Conservation (phyloP, 2,113 vertebrate genomes). For the Mobula birostris region DNA sequence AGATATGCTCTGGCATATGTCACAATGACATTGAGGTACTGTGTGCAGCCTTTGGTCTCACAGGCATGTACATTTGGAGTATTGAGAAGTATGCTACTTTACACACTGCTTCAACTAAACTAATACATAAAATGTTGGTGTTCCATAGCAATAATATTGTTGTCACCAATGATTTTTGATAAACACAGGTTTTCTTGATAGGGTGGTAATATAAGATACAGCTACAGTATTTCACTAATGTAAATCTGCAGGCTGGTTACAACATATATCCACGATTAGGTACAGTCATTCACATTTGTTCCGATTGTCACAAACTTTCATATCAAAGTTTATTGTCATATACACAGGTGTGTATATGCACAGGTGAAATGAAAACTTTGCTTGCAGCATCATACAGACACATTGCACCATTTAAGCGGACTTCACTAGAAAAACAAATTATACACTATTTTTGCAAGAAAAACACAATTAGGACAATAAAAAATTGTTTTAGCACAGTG, state of each 20-base stretch:
- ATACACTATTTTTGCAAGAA: too few relatives aligned
- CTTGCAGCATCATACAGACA: too few relatives aligned
- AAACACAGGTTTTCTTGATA: neutral
- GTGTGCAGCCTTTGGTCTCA: neutral
- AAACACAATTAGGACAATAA: too few relatives aligned
- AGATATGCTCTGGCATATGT: too few relatives aligned
- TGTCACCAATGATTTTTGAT: neutral
- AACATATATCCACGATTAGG: neutral
- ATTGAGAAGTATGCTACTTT: neutral
- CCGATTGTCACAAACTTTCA: neutral
- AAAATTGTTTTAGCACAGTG: too few relatives aligned
- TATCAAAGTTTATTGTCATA: too few relatives aligned
- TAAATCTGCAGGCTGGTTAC: neutral
- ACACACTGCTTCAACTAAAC: neutral
- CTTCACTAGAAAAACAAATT: too few relatives aligned
- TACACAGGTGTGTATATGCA: too few relatives aligned
- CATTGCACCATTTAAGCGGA: too few relatives aligned
- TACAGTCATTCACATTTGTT: neutral
- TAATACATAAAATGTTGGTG: too few relatives aligned
- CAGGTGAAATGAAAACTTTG: too few relatives aligned
- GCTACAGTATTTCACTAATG: constrained; percentile 6
- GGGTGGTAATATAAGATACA: neutral
- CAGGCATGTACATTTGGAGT: neutral
- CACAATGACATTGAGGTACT: neutral
- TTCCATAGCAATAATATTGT: neutral